A percentile compares a stretch with the other conserved stretches of the same genome.
Conservation (phyloP, 2,113 vertebrate genomes). For the Chionodraco myersi region DNA sequence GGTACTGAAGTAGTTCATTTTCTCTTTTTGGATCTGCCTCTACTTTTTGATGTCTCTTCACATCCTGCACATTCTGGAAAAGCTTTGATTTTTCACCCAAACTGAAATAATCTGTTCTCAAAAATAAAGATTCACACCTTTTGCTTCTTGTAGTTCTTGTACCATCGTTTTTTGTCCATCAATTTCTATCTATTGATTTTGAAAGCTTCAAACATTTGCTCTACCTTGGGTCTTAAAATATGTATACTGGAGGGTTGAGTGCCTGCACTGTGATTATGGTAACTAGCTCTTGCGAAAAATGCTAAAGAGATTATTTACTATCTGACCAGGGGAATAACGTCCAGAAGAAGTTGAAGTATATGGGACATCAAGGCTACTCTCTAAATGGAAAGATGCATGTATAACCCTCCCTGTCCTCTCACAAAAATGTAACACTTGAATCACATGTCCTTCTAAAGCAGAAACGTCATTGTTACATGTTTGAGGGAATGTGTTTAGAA, state of each 20-base stretch:
- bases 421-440: neutral
- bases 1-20: neutral
- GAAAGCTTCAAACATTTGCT: neutral
- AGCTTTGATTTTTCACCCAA: neutral
- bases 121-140: conserved; percentile 3
- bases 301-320: too few relatives aligned
- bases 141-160: neutral
- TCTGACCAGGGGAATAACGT: too few relatives aligned
- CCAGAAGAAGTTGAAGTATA: too few relatives aligned
- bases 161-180: neutral
- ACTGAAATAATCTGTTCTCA: neutral
- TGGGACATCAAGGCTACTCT: too few relatives aligned
- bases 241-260: neutral
- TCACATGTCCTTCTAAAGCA: neutral
- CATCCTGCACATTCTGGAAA: neutral
- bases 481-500: too few relatives aligned
- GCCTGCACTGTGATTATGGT: neutral
- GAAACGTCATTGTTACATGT: too few relatives aligned
- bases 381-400: neutral
- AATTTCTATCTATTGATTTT: conserved; percentile 10
- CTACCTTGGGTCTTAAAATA: neutral
- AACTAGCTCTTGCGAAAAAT: neutral
- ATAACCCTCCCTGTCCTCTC: neutral
- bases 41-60: neutral
- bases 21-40: neutral